A percentile compares a stretch with the other conserved stretches of the same genome.
These are phyloP conservation scores for Artibeus lituratus DNA, from an alignment of 2,797 vertebrate genomes.

Conservation along the genomic window DNA sequence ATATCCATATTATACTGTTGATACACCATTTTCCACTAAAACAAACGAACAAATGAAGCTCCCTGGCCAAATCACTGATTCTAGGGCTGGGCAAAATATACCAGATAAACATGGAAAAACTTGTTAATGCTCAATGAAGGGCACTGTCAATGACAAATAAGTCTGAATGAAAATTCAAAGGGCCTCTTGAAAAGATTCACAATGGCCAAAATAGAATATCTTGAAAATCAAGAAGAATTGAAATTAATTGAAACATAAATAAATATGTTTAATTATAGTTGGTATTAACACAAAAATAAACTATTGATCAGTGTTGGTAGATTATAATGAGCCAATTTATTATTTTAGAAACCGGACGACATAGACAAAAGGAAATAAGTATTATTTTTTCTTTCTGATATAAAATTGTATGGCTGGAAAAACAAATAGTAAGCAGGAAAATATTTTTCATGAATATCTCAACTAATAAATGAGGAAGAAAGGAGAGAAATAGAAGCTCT, in stretches of 20 bases:
- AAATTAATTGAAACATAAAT: neutral
- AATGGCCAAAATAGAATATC: neutral
- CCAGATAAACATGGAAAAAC: neutral
- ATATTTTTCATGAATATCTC: neutral
- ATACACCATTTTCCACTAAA: neutral
- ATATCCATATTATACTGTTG: neutral
- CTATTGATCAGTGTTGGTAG: neutral
- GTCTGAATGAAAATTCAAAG: neutral
- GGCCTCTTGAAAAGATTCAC: neutral
- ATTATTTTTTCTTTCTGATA: neutral
- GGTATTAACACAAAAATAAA: neutral
- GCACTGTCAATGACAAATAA: neutral
- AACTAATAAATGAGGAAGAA: neutral
- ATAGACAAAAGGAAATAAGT: neutral
- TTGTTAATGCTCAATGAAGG: neutral
- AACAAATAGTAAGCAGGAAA: neutral
- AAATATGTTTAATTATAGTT: neutral
- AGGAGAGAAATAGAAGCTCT: neutral
- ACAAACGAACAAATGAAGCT: neutral
- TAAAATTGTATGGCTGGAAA: neutral
- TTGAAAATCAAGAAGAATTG: neutral
- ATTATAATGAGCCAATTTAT: neutral
- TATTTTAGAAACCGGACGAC: neutral
- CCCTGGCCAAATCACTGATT: neutral
- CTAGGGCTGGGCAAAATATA: neutral